Evolutionary conservation across 2,888 invertebrate genomes (phyloP), one percentile per base, ranked within the genome.

Genomic region (Synergus laeviventris): DNA sequence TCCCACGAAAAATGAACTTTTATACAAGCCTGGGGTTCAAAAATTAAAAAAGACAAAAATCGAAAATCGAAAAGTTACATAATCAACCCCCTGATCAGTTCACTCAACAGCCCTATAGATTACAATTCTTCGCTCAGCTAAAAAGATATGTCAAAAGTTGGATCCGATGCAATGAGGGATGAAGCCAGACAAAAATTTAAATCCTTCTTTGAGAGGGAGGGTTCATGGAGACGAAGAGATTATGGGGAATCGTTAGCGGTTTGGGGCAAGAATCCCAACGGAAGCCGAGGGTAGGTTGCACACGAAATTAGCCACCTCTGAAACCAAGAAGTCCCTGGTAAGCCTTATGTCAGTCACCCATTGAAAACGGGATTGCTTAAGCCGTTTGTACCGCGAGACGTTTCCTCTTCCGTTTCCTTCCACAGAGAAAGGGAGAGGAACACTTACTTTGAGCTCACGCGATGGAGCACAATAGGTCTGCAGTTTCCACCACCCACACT

Each of bases 301-400:
- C 56, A 56, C 18, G 56, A 56, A 21, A 56, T 56, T 56, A 56
- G 56, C 56, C 56, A 56, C 21, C 56, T 21, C 12, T 56, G 11
- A 56, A 56, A 21, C 56, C 21, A 21, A 21, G 56, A 56, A 21
- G 18, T 21, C 56, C 21, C 56, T 21, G 18, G 8, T 56, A 21
- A 56, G 56, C 21, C 56, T 21, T 56, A 56, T 56, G 56, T 21
- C 56, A 56, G 56, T 56, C 56, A 56, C 21, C 56, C 56, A 56
- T 56, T 56, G 56, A 56, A 56, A 56, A 56, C 56, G 8, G 56
- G 21, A 56, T 56, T 56, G 56, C 56, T 12, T 56, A 56, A 56
- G 56, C 56, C 56, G 56, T 56, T 56, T 56, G 56, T 56, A 56
- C 56, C 56, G 12, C 21, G 56, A 56, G 56, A 56, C 56, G 56